Conservation (phyloP, 2,113 vertebrate genomes). For the Malaclemys terrapin region DNA sequence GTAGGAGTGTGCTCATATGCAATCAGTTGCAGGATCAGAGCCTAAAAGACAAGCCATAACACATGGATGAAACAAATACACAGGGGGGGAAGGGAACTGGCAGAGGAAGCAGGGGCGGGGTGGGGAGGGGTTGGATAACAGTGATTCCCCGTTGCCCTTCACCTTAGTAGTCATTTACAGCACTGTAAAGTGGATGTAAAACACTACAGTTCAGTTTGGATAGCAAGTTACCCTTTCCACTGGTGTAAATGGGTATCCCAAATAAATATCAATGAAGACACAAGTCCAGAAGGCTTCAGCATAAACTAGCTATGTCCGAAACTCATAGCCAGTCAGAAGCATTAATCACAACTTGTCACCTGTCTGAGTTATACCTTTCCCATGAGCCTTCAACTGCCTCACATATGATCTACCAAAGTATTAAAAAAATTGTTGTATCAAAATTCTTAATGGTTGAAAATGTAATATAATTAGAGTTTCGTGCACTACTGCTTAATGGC, state of each 20-base stretch:
- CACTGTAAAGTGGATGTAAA: neutral
- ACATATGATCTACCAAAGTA: neutral
- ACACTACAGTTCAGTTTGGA: accelerated
- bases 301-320: neutral
- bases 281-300: neutral
- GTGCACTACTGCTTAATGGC: neutral
- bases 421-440: neutral
- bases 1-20: neutral
- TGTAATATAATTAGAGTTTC: neutral
- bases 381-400: neutral
- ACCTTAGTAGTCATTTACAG: neutral
- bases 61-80: constrained; percentile 21
- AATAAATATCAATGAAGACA: neutral
- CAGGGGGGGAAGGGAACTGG: neutral
- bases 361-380: neutral
- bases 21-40: constrained; percentile 24
- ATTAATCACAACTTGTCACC: neutral
- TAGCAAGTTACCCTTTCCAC: neutral
- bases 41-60: neutral
- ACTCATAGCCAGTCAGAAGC: neutral
- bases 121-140: neutral
- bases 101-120: neutral
- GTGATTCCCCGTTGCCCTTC: neutral
- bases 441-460: neutral
- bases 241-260: neutral